Evolutionary conservation across 2,888 invertebrate genomes (phyloP).

Genomic region (Scaptodrosophila latifasciaeformis): DNA sequence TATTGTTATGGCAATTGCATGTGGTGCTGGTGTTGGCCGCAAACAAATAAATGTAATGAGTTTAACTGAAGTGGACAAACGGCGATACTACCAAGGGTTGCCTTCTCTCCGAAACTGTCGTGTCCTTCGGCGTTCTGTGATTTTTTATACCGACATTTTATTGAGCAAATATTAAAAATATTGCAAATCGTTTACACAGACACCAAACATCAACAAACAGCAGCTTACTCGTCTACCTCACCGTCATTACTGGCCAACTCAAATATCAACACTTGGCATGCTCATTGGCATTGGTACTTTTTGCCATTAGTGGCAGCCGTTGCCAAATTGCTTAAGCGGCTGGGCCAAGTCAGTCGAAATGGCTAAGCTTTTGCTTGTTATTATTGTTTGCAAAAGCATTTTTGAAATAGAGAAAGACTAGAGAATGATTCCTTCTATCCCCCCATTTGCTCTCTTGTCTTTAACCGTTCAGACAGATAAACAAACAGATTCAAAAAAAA

Average conservation of each 20-base stretch:
- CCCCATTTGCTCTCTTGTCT: constrained; percentile 19
- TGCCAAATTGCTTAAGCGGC: constrained; percentile 16
- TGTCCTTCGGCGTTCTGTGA: no score
- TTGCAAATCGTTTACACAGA: constrained; percentile 55
- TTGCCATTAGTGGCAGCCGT: constrained; percentile 57
- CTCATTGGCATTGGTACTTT: neutral
- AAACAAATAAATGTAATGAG: constrained; percentile 63
- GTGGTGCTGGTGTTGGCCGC: no score
- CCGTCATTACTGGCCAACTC: no score
- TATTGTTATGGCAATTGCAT: constrained; percentile 3
- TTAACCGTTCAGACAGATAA: constrained; percentile 16
- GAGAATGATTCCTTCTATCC: no score
- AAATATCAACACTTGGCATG: no score
- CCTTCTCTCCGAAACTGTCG: no score
- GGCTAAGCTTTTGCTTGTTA: constrained; percentile 9
- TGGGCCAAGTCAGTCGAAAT: no score
- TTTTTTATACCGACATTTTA: constrained; percentile 66
- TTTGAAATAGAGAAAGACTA: no score
- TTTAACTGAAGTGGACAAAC: constrained; percentile 43
- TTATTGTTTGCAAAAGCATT: constrained; percentile 14
- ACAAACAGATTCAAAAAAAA: constrained; percentile 20
- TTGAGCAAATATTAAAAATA: constrained; percentile 69
- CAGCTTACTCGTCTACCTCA: neutral
- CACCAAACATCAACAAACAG: constrained; percentile 4
- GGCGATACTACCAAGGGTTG: no score